These are phyloP conservation scores for Drosophila recens DNA, from an alignment of 2,888 invertebrate genomes.

Conservation along the genomic window DNA sequence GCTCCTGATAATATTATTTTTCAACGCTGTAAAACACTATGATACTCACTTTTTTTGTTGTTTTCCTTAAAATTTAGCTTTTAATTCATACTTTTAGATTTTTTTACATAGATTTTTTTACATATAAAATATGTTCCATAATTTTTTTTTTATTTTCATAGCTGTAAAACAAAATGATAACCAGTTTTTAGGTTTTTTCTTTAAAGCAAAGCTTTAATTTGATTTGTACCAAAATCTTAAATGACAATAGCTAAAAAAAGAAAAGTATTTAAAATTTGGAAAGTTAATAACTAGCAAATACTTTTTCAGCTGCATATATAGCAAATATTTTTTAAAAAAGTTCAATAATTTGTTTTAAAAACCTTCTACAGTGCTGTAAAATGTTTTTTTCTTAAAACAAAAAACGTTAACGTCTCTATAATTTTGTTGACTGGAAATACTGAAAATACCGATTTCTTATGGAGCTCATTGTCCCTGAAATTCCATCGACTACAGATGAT, in stretches of 20 bases:
- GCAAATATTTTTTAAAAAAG: neutral
- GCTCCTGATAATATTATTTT: too few species aligned
- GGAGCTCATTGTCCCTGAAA: neutral
- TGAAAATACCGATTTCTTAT: too few species aligned
- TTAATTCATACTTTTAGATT: too few species aligned
- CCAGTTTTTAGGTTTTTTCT: neutral
- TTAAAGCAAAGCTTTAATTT: neutral
- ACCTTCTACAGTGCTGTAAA: neutral
- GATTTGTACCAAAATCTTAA: neutral
- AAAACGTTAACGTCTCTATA: too few species aligned
- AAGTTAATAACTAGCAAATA: neutral
- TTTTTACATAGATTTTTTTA: too few species aligned
- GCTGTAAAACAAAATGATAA: too few species aligned
- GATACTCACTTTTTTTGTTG: too few species aligned
- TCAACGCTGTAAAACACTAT: too few species aligned
- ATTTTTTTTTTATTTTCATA: too few species aligned
- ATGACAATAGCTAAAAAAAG: neutral
- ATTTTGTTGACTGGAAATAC: too few species aligned
- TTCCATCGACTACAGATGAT: neutral
- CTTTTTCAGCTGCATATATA: neutral
- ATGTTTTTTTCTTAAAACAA: too few species aligned
- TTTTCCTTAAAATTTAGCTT: too few species aligned
- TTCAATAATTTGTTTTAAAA: neutral
- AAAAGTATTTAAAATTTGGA: neutral
- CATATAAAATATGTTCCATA: neutral